A percentile compares a stretch with the other conserved stretches of the same genome.
These are phyloP conservation scores for Holacanthella duospinosa DNA, from an alignment of 2,888 invertebrate species.

Conservation along the genomic window DNA sequence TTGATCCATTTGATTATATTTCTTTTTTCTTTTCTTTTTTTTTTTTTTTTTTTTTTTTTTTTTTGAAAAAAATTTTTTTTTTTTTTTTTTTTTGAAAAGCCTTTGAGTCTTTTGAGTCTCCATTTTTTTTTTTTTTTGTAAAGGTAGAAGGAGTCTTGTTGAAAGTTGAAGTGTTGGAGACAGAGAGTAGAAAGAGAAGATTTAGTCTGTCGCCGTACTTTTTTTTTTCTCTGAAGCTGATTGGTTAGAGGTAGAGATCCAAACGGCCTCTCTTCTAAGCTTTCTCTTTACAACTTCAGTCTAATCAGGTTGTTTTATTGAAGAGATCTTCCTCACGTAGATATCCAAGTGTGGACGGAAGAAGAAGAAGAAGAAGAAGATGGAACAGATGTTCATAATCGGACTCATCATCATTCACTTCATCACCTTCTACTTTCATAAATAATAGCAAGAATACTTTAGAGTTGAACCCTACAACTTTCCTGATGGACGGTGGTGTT, in stretches of 20 bases:
- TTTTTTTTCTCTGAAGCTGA: not conserved
- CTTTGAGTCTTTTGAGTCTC: not conserved
- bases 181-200: not conserved
- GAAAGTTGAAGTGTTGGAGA: not conserved
- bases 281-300: too few relatives aligned
- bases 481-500: too few relatives aligned
- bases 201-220: not conserved
- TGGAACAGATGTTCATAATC: not conserved
- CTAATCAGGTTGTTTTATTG: too few relatives aligned
- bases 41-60: not conserved
- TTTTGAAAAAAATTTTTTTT: too few relatives aligned
- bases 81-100: too few relatives aligned
- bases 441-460: not conserved
- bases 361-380: not conserved
- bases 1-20: not conserved
- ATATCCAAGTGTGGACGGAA: too few relatives aligned
- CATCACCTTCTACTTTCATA: not conserved
- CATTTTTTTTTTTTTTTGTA: not conserved
- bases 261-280: too few relatives aligned
- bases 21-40: not conserved
- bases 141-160: too few relatives aligned
- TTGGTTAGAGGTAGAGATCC: too few relatives aligned
- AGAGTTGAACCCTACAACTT: too few relatives aligned
- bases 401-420: not conserved
- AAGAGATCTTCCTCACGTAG: too few relatives aligned